Percentiles rank a stretch among this genome's conserved stretches.
Evolutionary conservation across 2,113 vertebrate genomes (phyloP).

Genomic region (Rhabdomys dilectus): DNA sequence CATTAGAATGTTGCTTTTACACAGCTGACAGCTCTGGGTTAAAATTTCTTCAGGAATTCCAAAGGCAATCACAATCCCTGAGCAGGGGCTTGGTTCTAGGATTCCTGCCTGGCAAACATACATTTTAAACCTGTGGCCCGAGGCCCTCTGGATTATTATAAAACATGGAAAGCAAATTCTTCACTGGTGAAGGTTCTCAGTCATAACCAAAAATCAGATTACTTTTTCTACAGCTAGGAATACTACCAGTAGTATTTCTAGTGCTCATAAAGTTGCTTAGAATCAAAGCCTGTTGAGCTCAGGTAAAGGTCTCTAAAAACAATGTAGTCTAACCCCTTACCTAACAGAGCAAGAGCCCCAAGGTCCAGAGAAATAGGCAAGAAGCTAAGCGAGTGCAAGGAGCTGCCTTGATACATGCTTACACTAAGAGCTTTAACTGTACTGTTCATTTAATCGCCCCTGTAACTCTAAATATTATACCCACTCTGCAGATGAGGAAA

Average conservation of each 20-base stretch:
- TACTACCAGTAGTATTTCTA: not conserved
- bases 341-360: not conserved
- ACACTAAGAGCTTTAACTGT: not conserved
- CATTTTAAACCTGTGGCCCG: not conserved
- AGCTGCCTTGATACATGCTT: not conserved
- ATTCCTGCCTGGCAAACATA: not conserved
- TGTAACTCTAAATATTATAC: not conserved
- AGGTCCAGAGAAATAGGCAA: not conserved
- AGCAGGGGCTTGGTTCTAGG: not conserved
- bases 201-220: not conserved
- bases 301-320: not conserved
- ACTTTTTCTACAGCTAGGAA: not conserved
- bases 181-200: not conserved
- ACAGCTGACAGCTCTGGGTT: not conserved
- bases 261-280: not conserved
- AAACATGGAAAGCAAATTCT: not conserved
- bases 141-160: not conserved
- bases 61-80: conserved; percentile 33
- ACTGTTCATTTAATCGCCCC: not conserved
- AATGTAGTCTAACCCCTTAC: not conserved
- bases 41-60: conserved; percentile 20
- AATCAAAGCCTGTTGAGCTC: not conserved
- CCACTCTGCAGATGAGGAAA: conserved; percentile 8
- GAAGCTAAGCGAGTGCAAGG: not conserved
- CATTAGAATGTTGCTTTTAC: conserved; percentile 29